Conservation (phyloP, 2,797 vertebrate species). For the Anguilla obscura region DNA sequence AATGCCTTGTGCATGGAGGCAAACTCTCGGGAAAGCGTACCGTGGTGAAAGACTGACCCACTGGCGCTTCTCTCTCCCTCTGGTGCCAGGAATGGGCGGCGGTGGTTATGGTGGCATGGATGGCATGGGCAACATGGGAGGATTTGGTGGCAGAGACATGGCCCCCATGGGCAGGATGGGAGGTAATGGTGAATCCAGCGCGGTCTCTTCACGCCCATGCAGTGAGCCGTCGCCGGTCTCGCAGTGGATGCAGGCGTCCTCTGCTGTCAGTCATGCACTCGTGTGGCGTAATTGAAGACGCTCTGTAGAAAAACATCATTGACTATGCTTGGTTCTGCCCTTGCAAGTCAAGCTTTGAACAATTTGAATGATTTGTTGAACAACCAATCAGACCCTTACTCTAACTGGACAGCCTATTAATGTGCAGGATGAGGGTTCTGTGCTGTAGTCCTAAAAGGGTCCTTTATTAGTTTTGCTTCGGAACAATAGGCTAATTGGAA, state of each 20-base stretch:
- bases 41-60: not conserved
- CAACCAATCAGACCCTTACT: no score
- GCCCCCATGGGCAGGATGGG: conserved; percentile 83
- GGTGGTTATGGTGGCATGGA: conserved; percentile 82
- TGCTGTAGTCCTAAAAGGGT: no score
- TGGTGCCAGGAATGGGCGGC: conserved; percentile 73
- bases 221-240: not conserved
- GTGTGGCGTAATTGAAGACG: not conserved
- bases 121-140: conserved; percentile 85
- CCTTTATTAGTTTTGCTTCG: no score
- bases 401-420: not conserved
- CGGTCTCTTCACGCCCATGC: not conserved
- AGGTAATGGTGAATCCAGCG: conserved; percentile 68
- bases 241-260: not conserved
- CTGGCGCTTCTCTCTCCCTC: not conserved
- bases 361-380: no score
- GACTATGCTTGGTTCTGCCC: not conserved
- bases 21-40: not conserved
- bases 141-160: conserved; percentile 82
- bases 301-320: no score
- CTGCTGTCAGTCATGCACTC: not conserved
- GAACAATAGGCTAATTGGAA: no score
- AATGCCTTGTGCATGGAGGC: not conserved
- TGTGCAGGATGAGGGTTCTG: not conserved
- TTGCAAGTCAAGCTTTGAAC: not conserved